These are phyloP conservation scores for Psix sp. DNA, from an alignment of 1,140 invertebrate genomes.

Conservation along the genomic window DNA sequence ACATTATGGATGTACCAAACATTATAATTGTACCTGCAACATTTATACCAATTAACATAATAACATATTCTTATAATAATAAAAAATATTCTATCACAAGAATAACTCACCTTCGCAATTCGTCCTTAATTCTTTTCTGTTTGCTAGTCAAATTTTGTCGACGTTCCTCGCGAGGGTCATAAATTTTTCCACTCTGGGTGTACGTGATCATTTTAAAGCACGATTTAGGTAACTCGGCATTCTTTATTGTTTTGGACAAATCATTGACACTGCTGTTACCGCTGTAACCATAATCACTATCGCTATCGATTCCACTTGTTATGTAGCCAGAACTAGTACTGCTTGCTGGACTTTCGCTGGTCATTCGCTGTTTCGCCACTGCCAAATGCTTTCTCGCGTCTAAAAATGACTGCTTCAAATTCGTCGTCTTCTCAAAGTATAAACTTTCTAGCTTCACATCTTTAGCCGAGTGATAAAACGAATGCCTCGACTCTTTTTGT, in stretches of 20 bases:
- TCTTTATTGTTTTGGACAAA: slow-evolving; percentile 8
- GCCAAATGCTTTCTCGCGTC: neutral
- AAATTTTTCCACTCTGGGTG: slow-evolving; percentile 62
- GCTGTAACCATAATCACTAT: slow-evolving; percentile 79
- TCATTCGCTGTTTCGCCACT: slow-evolving; percentile 21
- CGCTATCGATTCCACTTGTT: slow-evolving; percentile 77
- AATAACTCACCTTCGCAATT: slow-evolving; percentile 52
- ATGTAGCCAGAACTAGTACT: slow-evolving; percentile 80
- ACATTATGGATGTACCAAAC: slow-evolving; percentile 80
- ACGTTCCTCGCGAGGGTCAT: slow-evolving; percentile 53
- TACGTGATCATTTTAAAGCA: slow-evolving; percentile 69
- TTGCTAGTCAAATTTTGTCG: slow-evolving; percentile 64
- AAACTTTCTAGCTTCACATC: slow-evolving; percentile 5
- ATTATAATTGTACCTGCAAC: slow-evolving; percentile 71
- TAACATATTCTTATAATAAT: too few relatives aligned
- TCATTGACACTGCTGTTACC: slow-evolving; percentile 73
- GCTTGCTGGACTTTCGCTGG: slow-evolving; percentile 70
- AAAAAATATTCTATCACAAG: too few relatives aligned
- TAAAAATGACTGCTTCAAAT: neutral
- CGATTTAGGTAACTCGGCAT: slow-evolving; percentile 19
- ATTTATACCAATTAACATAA: neutral
- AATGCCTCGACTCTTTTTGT: neutral
- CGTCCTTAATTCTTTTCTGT: slow-evolving; percentile 73
- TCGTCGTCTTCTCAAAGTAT: slow-evolving; percentile 4
- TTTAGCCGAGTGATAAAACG: neutral